Percentiles rank a stretch among this genome's conserved stretches.
phyloP scores from a whole-genome alignment of 2,113 vertebrate genomes.

The Antechinus flavipes region DNA sequence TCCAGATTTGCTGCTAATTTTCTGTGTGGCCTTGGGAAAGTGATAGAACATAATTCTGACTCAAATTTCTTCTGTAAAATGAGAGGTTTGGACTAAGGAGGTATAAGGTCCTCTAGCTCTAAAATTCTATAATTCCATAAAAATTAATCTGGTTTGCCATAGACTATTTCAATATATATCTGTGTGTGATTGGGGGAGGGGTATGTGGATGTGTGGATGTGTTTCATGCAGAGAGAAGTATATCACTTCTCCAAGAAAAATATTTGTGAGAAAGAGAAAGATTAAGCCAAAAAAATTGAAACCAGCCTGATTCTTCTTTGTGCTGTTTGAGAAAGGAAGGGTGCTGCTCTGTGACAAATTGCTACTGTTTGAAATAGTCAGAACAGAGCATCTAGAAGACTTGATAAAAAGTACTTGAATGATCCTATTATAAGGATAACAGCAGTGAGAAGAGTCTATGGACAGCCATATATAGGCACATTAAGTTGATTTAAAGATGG shows the following conservation, averaged over 20 bases:
- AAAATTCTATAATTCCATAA: not conserved
- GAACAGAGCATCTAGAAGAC: slow-evolving; percentile 57
- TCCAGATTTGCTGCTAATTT: not conserved
- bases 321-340: slow-evolving; percentile 14
- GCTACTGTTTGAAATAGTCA: slow-evolving; percentile 8
- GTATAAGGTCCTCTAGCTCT: not conserved
- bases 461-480: not conserved
- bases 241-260: slow-evolving; percentile 54
- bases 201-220: not conserved
- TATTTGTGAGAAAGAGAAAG: slow-evolving; percentile 16
- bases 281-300: not conserved
- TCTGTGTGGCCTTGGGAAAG: not conserved
- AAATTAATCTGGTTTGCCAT: not conserved
- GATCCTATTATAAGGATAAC: slow-evolving; percentile 69
- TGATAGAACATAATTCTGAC: not conserved
- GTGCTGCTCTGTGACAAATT: not conserved
- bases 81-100: not conserved
- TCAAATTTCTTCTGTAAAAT: not conserved
- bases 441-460: slow-evolving; percentile 33
- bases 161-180: not conserved
- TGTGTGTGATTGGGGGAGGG: not conserved
- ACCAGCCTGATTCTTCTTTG: not conserved
- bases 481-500: slow-evolving; percentile 73
- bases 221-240: slow-evolving; percentile 17
- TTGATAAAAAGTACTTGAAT: slow-evolving; percentile 45